phyloP scores from a whole-genome alignment of 2,797 vertebrate species.

The Xenopus petersii region DNA sequence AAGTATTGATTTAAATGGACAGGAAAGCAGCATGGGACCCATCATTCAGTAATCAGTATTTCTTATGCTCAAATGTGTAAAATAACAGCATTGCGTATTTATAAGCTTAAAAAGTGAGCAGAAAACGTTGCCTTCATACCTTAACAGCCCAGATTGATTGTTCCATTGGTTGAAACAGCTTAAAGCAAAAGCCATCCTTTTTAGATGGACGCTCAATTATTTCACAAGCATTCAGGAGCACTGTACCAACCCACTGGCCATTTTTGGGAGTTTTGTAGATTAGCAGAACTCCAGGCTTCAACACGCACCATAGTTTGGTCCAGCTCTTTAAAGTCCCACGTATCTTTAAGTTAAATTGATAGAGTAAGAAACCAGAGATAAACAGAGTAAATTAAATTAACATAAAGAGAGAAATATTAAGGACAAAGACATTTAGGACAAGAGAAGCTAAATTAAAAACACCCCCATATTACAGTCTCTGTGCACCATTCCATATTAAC shows the following conservation, averaged over 20 bases:
- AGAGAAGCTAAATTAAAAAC: too few relatives aligned
- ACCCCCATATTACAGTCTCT: too few relatives aligned
- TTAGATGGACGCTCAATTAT: conserved; percentile 97
- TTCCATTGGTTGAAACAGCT: conserved; percentile 96
- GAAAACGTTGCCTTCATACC: conserved; percentile 62
- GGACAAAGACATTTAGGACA: too few relatives aligned
- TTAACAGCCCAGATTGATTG: conserved; percentile 98
- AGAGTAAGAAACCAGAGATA: conserved; percentile 5
- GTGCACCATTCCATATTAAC: too few relatives aligned
- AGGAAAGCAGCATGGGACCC: too few relatives aligned
- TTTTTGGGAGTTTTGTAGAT: conserved; percentile 97
- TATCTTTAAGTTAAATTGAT: conserved; percentile 72
- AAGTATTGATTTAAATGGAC: too few relatives aligned
- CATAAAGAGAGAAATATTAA: too few relatives aligned
- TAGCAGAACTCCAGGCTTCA: conserved; percentile 94
- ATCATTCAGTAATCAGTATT: too few relatives aligned
- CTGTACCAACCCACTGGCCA: conserved; percentile 97
- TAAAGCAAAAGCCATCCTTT: conserved; percentile 98
- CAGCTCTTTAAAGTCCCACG: conserved; percentile 96
- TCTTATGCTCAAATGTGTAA: too few relatives aligned
- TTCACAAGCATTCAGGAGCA: conserved; percentile 95
- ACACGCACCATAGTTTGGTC: conserved; percentile 98
- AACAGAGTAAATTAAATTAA: too few relatives aligned
- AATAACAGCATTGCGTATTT: too few relatives aligned
- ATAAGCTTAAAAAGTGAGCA: too few relatives aligned